These are phyloP conservation scores for Entosphenus tridentatus DNA, from an alignment of 2,113 vertebrate species.

Conservation along the genomic window DNA sequence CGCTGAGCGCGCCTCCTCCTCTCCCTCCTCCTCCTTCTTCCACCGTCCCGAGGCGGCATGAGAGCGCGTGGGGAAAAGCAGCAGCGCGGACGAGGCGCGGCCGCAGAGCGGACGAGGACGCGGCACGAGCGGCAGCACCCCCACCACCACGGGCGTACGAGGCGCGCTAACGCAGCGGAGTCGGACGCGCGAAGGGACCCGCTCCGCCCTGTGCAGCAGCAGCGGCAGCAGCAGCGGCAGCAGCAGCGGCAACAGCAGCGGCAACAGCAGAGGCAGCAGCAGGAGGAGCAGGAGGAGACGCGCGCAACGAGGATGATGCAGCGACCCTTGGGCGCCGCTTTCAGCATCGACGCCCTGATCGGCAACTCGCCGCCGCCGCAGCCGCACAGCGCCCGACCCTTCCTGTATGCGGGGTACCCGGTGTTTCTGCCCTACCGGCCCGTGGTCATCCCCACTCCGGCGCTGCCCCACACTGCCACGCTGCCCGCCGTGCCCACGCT, in stretches of 20 bases:
- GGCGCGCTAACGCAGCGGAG: too few species aligned
- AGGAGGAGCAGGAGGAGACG: too few species aligned
- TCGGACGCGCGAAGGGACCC: too few species aligned
- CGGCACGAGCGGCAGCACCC: not conserved
- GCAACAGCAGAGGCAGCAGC: too few species aligned
- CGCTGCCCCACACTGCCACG: not conserved
- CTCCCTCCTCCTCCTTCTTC: not conserved
- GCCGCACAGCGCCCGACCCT: conserved; percentile 4
- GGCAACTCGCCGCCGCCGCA: conserved; percentile 4
- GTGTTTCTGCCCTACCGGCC: conserved; percentile 2
- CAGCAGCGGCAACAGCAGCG: too few species aligned
- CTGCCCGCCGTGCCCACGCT: conserved; percentile 2
- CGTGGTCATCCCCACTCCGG: conserved; percentile 2
- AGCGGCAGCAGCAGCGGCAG: too few species aligned
- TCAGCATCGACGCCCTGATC: conserved; percentile 4
- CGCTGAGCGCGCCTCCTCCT: not conserved
- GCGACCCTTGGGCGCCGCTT: conserved; percentile 4
- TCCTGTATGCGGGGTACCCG: not conserved
- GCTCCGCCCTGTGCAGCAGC: too few species aligned
- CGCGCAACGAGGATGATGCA: not conserved
- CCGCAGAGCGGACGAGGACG: not conserved
- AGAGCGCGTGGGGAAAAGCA: not conserved
- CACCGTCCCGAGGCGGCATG: not conserved
- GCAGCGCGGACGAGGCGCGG: conserved; percentile 2
- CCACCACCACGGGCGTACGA: too few species aligned